Evolutionary conservation across 2,797 vertebrate genomes (phyloP).

Genomic region (Stomatorhinus walkeri): DNA sequence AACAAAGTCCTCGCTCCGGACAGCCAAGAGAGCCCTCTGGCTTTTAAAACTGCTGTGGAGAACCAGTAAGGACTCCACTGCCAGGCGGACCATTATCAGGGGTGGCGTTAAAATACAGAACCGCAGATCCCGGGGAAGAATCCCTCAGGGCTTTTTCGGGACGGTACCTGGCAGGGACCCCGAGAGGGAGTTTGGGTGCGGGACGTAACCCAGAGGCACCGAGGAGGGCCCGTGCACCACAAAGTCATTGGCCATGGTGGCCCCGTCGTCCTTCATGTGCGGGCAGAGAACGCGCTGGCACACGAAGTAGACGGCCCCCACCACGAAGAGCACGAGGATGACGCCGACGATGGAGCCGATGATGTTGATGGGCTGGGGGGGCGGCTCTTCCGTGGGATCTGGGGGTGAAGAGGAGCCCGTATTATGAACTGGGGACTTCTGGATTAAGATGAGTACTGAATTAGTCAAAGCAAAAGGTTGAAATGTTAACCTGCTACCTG

Average conservation of each 20-base stretch:
- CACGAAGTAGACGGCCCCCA: slow-evolving; percentile 88
- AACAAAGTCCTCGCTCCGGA: neutral
- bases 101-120: neutral
- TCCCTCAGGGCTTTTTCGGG: neutral
- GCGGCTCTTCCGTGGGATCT: slow-evolving; percentile 88
- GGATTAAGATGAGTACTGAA: neutral
- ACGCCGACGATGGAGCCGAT: slow-evolving; percentile 89
- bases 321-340: slow-evolving; percentile 84
- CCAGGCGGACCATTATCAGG: neutral
- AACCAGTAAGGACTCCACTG: neutral
- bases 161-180: slow-evolving; percentile 82
- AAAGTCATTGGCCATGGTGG: slow-evolving; percentile 88
- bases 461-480: neutral
- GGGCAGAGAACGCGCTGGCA: slow-evolving; percentile 92
- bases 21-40: neutral
- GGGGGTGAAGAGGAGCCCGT: slow-evolving; percentile 11
- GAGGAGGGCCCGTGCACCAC: slow-evolving; percentile 84
- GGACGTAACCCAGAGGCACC: slow-evolving; percentile 86
- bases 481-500: neutral
- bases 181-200: slow-evolving; percentile 83
- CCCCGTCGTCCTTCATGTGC: slow-evolving; percentile 90
- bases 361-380: slow-evolving; percentile 78
- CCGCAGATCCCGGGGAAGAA: neutral
- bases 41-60: neutral
- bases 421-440: neutral